Base-by-base conservation (phyloP, 2,113 vertebrate species). In the Nannobrachium achirus region DNA sequence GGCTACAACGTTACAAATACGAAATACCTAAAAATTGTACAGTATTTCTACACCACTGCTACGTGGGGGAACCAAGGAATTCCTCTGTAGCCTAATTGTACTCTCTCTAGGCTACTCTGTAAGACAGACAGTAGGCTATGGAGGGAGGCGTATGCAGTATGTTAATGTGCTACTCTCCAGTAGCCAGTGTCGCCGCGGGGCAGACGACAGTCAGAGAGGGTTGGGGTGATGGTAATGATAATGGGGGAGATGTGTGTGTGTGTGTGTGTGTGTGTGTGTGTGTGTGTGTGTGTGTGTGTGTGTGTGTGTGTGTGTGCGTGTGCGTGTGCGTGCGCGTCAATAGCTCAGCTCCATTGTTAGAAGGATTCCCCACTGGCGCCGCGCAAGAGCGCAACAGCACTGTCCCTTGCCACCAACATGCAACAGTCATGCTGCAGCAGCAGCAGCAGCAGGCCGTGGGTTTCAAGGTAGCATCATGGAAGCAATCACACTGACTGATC, bases 311-410 rank as follows among this genome's bases (percentile, higher is more conserved):
- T 19, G 16, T 56, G 60, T 66, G 73, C 66, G 73, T 39, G 72
- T 59, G 72, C 56, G 65, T 33, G 59, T 62, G 70, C 76, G 63
- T 78, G 66, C 64, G 60, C 76, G 85, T 86, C 85, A 84, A 78
- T 73, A 71, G 85, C 76, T 79, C 84, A 79, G 78, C 72, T 82
- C 81, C 75, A 87, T 91, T 92, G 90, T 90, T 86, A 81, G 55
- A n/a, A 79, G 84, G 82, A 87, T 84, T 87, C 85, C 80, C 86
- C 78, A 83, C 88, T 93, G 93, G 91, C 92, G 92, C 93, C 92
- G 73, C 65, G 70, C 69, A 80, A 80, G 81, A 86, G 80, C 76
- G 50, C 67, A 69, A 67, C 64, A 33, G 25, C 25, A 33, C 25
- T 5, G 25, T 33, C 3, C 25, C 25, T n/a, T n/a, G 25, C 25